Percentiles rank a stretch among this genome's conserved stretches.
Evolutionary conservation across 2,113 vertebrate genomes (phyloP).

Genomic region (Fregata magnificens): DNA sequence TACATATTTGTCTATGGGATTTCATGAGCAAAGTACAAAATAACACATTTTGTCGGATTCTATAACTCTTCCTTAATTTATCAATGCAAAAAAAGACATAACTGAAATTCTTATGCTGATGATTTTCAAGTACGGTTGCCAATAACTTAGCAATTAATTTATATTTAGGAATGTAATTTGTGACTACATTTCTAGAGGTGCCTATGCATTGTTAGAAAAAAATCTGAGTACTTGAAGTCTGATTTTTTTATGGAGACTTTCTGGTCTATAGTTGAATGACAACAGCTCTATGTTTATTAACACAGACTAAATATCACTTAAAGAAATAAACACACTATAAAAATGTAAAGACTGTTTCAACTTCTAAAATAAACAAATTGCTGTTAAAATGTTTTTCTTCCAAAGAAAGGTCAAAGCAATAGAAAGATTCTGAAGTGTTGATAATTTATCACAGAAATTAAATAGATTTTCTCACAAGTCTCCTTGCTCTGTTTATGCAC

Average conservation of each 20-base stretch:
- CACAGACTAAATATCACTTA: not conserved
- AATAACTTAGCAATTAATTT: not conserved
- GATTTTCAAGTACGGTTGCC: not conserved
- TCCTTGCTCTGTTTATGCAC: not conserved
- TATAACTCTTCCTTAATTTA: not conserved
- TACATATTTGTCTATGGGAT: not conserved
- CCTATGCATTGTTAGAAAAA: not conserved
- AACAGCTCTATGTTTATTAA: not conserved
- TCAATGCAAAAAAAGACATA: not conserved
- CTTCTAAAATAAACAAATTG: not conserved
- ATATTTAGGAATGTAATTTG: not conserved
- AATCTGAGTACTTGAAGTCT: not conserved
- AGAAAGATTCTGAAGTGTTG: constrained; percentile 3
- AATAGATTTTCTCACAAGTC: not conserved
- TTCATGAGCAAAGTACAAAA: not conserved
- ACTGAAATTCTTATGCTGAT: not conserved
- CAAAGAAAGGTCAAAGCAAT: constrained; percentile 8
- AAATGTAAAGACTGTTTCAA: not conserved
- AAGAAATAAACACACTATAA: not conserved
- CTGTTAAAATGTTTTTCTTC: not conserved
- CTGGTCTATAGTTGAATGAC: not conserved
- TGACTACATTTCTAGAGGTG: not conserved
- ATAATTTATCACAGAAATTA: constrained; percentile 11
- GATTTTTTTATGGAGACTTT: not conserved
- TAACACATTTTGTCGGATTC: not conserved